Evolutionary conservation across 2,888 invertebrate genomes (phyloP).

Genomic region (Drymonia ruficornis): DNA sequence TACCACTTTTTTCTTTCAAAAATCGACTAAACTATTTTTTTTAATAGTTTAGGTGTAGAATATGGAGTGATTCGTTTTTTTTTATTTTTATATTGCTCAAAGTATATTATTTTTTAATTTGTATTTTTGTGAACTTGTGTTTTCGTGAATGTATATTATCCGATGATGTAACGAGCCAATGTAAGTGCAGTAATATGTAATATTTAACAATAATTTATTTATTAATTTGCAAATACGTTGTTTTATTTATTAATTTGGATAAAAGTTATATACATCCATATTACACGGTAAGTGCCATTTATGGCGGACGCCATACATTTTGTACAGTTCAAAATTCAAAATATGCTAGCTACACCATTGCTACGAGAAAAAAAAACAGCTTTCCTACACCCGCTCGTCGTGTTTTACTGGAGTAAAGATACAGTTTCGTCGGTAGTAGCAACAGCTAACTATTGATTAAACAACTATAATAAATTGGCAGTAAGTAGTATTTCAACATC

Average conservation of each 20-base stretch:
- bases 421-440: not conserved
- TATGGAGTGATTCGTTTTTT: constrained; percentile 74
- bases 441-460: constrained; percentile 1
- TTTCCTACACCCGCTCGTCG: too few species aligned
- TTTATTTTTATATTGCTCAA: constrained; percentile 84
- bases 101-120: constrained; percentile 69
- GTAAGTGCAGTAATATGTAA: constrained; percentile 82
- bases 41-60: constrained; percentile 60
- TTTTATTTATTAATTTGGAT: too few species aligned
- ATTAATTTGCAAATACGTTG: constrained; percentile 76
- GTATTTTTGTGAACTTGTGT: constrained; percentile 68
- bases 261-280: too few species aligned
- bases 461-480: constrained; percentile 9
- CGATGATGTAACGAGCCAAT: constrained; percentile 76
- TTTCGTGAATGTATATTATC: constrained; percentile 74
- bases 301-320: too few species aligned
- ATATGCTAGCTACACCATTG: too few species aligned
- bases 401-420: not conserved
- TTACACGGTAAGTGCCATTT: too few species aligned
- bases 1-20: constrained; percentile 36
- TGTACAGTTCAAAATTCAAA: too few species aligned
- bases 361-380: too few species aligned
- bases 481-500: constrained; percentile 10
- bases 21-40: constrained; percentile 38
- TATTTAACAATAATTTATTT: constrained; percentile 85